Evolutionary conservation across 1,140 invertebrate species (phyloP).

Genomic region (Drosophila fuyamai): DNA sequence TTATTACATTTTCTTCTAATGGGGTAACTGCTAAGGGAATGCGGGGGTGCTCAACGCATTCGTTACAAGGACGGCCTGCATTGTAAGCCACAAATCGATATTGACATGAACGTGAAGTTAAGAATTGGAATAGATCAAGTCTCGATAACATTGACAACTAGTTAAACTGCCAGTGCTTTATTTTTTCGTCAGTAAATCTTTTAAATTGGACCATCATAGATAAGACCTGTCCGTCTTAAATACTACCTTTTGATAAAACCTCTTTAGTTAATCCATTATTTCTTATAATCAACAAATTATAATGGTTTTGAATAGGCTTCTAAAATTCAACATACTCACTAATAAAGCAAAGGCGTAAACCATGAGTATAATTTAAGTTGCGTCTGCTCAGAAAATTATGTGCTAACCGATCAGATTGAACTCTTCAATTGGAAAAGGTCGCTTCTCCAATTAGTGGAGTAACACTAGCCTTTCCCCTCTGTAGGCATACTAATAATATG

Average conservation of each 20-base stretch:
- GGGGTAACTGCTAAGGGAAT: background rate
- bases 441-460: constrained; percentile 58
- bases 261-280: too few species aligned
- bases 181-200: too few species aligned
- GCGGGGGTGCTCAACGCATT: constrained; percentile 7
- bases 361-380: background rate
- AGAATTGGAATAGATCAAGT: too few species aligned
- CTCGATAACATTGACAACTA: too few species aligned
- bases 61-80: constrained; percentile 59
- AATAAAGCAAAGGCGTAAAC: too few species aligned
- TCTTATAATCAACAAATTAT: too few species aligned
- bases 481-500: constrained; percentile 46
- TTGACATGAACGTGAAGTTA: background rate
- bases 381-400: constrained; percentile 2
- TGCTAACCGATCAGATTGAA: constrained; percentile 50
- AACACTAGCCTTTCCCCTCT: constrained; percentile 6
- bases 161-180: too few species aligned
- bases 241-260: too few species aligned
- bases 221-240: too few species aligned
- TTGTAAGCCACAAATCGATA: constrained; percentile 33
- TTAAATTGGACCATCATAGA: too few species aligned
- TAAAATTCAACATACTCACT: too few species aligned
- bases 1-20: constrained; percentile 58
- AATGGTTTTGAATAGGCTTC: too few species aligned
- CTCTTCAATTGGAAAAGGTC: constrained; percentile 69